These are phyloP conservation scores for Arothron firmamentum DNA, from an alignment of 2,113 vertebrate species.

Conservation along the genomic window DNA sequence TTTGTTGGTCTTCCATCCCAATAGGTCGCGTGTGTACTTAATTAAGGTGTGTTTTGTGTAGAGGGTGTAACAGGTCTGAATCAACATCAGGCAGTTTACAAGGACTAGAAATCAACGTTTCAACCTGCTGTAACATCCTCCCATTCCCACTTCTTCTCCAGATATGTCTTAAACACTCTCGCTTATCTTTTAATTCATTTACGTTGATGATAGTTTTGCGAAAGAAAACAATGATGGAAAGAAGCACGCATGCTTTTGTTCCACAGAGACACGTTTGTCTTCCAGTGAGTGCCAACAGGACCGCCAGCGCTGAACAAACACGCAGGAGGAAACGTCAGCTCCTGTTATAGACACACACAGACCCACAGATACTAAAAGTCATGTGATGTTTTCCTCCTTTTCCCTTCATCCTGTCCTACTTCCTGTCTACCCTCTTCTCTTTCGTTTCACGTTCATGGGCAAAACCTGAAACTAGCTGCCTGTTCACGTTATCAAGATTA, in stretches of 20 bases:
- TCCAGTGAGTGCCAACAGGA: slow-evolving; percentile 53
- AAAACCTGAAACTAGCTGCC: slow-evolving; percentile 44
- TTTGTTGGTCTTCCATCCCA: too few species aligned
- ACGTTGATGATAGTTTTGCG: background rate
- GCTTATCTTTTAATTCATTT: too few species aligned
- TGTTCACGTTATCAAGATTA: slow-evolving; percentile 7
- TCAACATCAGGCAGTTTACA: too few species aligned
- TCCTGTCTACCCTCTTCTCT: slow-evolving; percentile 1
- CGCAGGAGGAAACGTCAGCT: slow-evolving; percentile 21
- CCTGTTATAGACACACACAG: slow-evolving; percentile 22
- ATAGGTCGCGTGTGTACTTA: too few species aligned
- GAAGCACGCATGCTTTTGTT: slow-evolving; percentile 8
- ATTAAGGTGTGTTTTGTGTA: too few species aligned
- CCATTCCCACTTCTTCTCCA: too few species aligned
- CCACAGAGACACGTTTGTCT: slow-evolving; percentile 46
- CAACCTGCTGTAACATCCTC: too few species aligned
- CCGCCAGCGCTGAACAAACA: slow-evolving; percentile 4
- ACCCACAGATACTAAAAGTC: background rate
- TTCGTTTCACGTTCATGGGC: background rate
- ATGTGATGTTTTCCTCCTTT: slow-evolving; percentile 14
- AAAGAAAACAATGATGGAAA: slow-evolving; percentile 9
- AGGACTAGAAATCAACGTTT: too few species aligned
- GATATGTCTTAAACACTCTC: too few species aligned
- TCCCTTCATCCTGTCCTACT: slow-evolving; percentile 4
- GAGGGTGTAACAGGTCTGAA: too few species aligned